Conservation (phyloP, 2,888 invertebrate genomes). For the Acleris holmiana region DNA sequence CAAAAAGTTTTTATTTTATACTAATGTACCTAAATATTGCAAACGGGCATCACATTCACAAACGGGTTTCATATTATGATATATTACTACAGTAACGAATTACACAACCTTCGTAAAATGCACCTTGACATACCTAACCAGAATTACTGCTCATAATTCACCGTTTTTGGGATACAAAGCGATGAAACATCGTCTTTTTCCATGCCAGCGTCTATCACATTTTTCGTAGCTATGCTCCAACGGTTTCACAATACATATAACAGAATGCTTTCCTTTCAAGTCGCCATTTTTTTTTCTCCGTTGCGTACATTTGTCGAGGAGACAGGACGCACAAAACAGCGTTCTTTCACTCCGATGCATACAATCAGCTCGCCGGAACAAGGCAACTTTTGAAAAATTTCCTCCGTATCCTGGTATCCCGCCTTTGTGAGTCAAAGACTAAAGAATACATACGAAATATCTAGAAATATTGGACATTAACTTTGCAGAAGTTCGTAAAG, state of each 20-base stretch:
- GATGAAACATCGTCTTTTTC: not conserved
- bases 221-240: not conserved
- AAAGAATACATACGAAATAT: constrained; percentile 15
- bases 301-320: constrained; percentile 37
- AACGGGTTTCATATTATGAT: no score
- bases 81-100: no score
- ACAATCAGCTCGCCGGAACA: constrained; percentile 79
- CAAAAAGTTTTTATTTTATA: no score
- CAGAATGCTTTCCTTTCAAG: constrained; percentile 29
- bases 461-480: constrained; percentile 7
- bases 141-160: no score
- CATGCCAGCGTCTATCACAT: not conserved
- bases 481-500: constrained; percentile 11
- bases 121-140: no score
- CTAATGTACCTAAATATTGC: no score
- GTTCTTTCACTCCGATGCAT: constrained; percentile 75
- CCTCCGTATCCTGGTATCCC: constrained; percentile 76
- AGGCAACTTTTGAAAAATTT: constrained; percentile 80
- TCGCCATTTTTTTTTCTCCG: constrained; percentile 32
- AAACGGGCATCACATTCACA: no score
- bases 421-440: constrained; percentile 64
- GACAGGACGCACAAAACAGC: constrained; percentile 58
- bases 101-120: no score
- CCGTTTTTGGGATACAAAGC: no score
- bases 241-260: constrained; percentile 6